Percentiles rank a stretch among this genome's conserved stretches.
These are phyloP conservation scores for Eupelmus urozonus DNA, from an alignment of 2,888 invertebrate species.

Conservation along the genomic window DNA sequence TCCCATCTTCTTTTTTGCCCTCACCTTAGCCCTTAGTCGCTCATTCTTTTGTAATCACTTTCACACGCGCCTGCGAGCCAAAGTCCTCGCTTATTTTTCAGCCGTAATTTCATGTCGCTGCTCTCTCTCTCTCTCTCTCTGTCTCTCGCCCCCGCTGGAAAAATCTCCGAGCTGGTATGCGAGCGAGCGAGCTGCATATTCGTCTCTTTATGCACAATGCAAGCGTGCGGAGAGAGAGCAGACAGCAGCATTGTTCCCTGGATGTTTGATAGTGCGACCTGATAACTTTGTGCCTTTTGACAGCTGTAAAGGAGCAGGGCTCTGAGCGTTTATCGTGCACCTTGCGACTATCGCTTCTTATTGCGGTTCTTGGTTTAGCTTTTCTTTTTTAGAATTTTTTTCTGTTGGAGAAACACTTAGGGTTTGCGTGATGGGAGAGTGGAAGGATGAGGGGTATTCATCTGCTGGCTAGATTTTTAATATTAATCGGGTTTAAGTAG, in stretches of 20 bases:
- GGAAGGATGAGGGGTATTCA: too few relatives aligned
- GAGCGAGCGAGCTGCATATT: too few relatives aligned
- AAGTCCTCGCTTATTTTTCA: conserved; percentile 29
- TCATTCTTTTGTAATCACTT: conserved; percentile 52
- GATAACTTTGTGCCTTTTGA: conserved; percentile 53
- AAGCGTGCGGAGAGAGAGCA: not conserved
- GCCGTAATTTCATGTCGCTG: conserved; percentile 41
- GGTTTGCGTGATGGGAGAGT: too few relatives aligned
- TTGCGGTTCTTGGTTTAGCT: not conserved
- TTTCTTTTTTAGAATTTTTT: too few relatives aligned
- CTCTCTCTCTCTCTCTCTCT: conserved; percentile 39
- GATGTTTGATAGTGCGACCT: conserved; percentile 51
- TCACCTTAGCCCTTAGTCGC: not conserved
- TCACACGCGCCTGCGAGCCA: conserved; percentile 44
- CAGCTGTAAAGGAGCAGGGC: conserved; percentile 18
- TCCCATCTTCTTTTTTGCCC: not conserved
- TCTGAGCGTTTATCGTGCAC: conserved; percentile 10
- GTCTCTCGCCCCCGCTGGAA: too few relatives aligned
- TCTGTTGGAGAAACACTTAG: too few relatives aligned
- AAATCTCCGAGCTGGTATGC: too few relatives aligned
- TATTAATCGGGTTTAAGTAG: too few relatives aligned
- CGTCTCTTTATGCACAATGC: conserved; percentile 39
- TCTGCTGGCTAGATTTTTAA: too few relatives aligned
- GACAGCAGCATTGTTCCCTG: conserved; percentile 46
- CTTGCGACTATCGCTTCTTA: not conserved